A percentile compares a stretch with the other conserved stretches of the same genome.
phyloP scores from a whole-genome alignment of 2,113 vertebrate genomes.

The Phasianus colchicus region DNA sequence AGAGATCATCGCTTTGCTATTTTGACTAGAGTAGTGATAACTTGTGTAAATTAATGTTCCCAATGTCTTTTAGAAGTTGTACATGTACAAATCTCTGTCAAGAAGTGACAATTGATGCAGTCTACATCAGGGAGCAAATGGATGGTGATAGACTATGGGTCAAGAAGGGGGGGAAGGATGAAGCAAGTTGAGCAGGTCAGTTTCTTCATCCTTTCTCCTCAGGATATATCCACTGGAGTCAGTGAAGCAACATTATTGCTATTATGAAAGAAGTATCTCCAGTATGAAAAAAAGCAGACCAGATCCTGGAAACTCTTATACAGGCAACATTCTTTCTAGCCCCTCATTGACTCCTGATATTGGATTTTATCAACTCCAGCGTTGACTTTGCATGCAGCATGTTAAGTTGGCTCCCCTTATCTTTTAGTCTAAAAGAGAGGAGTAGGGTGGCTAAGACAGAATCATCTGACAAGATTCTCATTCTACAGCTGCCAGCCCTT shows the following conservation, averaged over 20 bases:
- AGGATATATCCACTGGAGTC: neutral
- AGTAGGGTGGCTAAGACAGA: neutral
- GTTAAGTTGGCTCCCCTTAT: neutral
- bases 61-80: neutral
- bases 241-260: neutral
- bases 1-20: neutral
- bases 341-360: neutral
- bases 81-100: neutral
- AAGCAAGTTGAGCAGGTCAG: neutral
- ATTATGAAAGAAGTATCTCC: neutral
- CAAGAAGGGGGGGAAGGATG: neutral
- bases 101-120: neutral
- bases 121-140: accelerated
- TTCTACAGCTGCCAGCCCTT: neutral
- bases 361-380: neutral
- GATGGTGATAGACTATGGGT: neutral
- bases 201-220: neutral
- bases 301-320: neutral
- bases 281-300: neutral
- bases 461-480: too few relatives aligned
- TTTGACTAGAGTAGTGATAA: neutral
- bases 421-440: neutral
- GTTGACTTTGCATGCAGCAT: neutral
- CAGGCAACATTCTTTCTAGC: neutral
- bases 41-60: neutral